These are phyloP conservation scores for Acrocera orbiculus DNA, from an alignment of 2,888 invertebrate species.

Conservation along the genomic window DNA sequence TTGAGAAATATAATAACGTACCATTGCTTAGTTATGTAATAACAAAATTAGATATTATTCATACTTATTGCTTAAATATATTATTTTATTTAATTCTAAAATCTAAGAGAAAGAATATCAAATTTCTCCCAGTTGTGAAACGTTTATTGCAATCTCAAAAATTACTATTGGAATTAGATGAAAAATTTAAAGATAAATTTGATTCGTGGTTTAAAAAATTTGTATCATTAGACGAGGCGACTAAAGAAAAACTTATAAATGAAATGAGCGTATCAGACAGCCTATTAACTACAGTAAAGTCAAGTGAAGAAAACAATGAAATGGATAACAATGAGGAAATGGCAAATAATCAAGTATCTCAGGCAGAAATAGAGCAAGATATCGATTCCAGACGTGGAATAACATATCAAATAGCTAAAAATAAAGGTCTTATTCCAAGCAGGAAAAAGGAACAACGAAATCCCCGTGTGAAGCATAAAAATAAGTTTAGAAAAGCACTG, in stretches of 20 bases:
- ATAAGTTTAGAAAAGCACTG: constrained; percentile 81
- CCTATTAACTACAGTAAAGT: constrained; percentile 11
- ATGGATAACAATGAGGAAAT: constrained; percentile 33
- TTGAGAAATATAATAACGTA: constrained; percentile 41
- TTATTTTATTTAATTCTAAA: constrained; percentile 72
- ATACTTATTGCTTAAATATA: constrained; percentile 74
- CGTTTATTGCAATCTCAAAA: constrained; percentile 64
- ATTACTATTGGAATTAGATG: constrained; percentile 54
- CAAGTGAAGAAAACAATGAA: constrained; percentile 27
- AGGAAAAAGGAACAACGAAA: constrained; percentile 85
- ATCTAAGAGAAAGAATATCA: constrained; percentile 49
- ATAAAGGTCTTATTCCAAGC: constrained; percentile 81
- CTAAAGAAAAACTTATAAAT: no score
- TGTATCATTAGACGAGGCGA: no score
- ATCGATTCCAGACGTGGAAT: constrained; percentile 54
- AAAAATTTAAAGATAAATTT: constrained; percentile 47
- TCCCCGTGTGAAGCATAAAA: constrained; percentile 86
- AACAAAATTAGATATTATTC: constrained; percentile 48
- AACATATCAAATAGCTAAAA: constrained; percentile 88
- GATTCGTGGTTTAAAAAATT: constrained; percentile 49
- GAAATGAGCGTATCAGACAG: constrained; percentile 34
- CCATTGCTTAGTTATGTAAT: constrained; percentile 51
- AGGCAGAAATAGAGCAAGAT: constrained; percentile 20
- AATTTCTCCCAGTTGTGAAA: constrained; percentile 79
- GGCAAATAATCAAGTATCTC: constrained; percentile 29